Percentiles rank a stretch among this genome's conserved stretches.
phyloP scores from a whole-genome alignment of 1,140 invertebrate genomes.

The Chlorops oryzae region DNA sequence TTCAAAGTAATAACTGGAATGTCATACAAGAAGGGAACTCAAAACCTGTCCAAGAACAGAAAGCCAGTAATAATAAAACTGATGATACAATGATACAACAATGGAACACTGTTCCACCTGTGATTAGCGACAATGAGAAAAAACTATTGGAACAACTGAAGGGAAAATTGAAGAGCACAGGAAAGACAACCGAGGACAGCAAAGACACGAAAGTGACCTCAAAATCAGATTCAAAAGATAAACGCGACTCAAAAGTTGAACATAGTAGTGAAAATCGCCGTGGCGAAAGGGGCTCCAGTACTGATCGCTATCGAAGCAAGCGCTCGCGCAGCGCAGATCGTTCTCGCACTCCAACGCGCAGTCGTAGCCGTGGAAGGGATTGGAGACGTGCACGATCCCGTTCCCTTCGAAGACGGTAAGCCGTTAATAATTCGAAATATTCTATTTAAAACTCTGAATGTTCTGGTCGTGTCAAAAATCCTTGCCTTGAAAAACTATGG shows the following conservation, averaged over 20 bases:
- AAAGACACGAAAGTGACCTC: constrained; percentile 1
- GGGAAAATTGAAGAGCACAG: constrained; percentile 46
- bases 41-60: constrained; percentile 28
- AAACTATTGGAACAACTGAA: constrained; percentile 57
- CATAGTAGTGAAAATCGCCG: background rate
- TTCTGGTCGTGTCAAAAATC: too few relatives aligned
- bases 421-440: too few relatives aligned
- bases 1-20: constrained; percentile 23
- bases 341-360: constrained; percentile 24
- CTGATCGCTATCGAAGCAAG: background rate
- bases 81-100: constrained; percentile 55
- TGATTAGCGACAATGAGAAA: constrained; percentile 54
- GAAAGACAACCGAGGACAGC: background rate
- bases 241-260: constrained; percentile 1
- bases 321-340: background rate
- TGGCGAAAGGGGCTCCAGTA: background rate
- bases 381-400: constrained; percentile 1
- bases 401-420: background rate
- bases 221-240: too few relatives aligned
- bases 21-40: constrained; percentile 20
- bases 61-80: too few relatives aligned
- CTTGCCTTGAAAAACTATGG: too few relatives aligned
- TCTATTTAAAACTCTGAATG: too few relatives aligned
- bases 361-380: constrained; percentile 30
- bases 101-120: constrained; percentile 57